These are phyloP conservation scores for Zaprionus bogoriensis DNA, from an alignment of 2,888 invertebrate genomes.

Conservation along the genomic window DNA sequence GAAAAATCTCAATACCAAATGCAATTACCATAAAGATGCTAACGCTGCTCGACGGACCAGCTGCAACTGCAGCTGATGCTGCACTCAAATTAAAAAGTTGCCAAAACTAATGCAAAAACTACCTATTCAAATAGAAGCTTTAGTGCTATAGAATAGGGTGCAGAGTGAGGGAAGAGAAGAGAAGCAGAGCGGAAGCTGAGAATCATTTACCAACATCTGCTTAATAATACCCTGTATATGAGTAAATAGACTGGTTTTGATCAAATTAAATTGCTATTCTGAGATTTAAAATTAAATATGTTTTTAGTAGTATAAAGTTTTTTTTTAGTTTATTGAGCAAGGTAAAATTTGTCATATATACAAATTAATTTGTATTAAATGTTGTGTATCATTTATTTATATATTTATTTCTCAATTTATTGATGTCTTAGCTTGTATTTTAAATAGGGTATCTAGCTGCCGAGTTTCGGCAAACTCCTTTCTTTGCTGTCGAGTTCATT, in stretches of 20 bases:
- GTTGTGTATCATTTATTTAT: no score
- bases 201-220: slow-evolving; percentile 16
- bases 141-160: neutral
- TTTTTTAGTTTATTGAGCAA: no score
- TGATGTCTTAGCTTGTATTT: neutral
- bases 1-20: slow-evolving; percentile 24
- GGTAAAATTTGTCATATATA: no score
- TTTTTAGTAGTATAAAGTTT: no score
- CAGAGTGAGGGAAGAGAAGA: neutral
- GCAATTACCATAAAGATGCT: slow-evolving; percentile 62
- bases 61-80: slow-evolving; percentile 33
- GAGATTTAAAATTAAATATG: no score
- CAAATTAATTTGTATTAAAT: no score
- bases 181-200: neutral
- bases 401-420: no score
- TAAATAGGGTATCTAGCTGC: neutral
- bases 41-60: slow-evolving; percentile 14
- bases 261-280: no score
- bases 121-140: slow-evolving; percentile 18
- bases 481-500: slow-evolving; percentile 51
- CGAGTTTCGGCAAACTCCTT: neutral
- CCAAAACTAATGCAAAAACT: slow-evolving; percentile 45
- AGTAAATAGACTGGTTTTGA: no score
- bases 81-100: slow-evolving; percentile 58
- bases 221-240: neutral